phyloP scores from a whole-genome alignment of 2,113 vertebrate species.

The Sinocyclocheilus maitianheensis region DNA sequence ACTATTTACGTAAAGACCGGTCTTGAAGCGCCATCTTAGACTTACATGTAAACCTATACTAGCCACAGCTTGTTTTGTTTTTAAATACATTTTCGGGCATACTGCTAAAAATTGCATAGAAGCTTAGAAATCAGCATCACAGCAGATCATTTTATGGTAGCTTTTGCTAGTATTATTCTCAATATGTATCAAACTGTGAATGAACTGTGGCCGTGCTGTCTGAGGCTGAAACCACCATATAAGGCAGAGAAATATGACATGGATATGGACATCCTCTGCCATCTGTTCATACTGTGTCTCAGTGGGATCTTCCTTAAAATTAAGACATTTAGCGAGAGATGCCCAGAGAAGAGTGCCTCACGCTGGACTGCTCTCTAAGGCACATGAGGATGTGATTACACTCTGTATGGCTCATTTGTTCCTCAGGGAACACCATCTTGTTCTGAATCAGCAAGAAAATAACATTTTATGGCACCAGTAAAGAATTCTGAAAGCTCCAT shows the following conservation, averaged over 20 bases:
- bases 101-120: background rate
- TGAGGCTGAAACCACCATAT: slow-evolving; percentile 4
- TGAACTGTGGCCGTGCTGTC: background rate
- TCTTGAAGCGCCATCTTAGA: background rate
- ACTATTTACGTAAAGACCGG: background rate
- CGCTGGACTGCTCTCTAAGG: slow-evolving; percentile 38
- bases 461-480: background rate
- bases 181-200: slow-evolving; percentile 17
- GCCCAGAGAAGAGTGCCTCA: background rate
- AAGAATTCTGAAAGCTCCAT: background rate
- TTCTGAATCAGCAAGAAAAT: background rate
- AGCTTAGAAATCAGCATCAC: background rate
- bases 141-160: background rate
- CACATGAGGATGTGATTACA: slow-evolving; percentile 11
- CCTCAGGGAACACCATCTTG: slow-evolving; percentile 13
- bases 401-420: slow-evolving; percentile 3
- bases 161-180: background rate
- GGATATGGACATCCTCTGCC: slow-evolving; percentile 3
- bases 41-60: background rate
- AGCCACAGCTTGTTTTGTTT: background rate
- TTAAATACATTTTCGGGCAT: background rate
- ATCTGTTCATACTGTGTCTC: slow-evolving; percentile 32
- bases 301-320: slow-evolving; percentile 32
- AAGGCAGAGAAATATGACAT: background rate
- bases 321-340: slow-evolving; percentile 30